Conservation (phyloP, 2,888 invertebrate genomes). For the Ptychoptera albimana region DNA sequence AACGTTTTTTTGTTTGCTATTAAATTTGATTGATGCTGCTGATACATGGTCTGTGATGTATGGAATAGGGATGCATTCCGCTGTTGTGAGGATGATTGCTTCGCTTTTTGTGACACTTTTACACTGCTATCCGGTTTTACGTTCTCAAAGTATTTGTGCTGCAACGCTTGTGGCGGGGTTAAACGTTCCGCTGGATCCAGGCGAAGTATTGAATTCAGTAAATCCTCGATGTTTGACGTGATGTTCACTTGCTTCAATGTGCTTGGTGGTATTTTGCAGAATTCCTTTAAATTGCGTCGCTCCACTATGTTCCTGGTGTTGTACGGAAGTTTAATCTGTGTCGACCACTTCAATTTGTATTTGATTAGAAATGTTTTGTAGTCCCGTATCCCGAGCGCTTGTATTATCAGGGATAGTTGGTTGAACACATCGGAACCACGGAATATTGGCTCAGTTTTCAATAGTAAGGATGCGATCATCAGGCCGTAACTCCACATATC, state of each 20-base stretch:
- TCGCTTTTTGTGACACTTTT: neutral
- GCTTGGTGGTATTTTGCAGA: too few relatives aligned
- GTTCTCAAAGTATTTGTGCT: slow-evolving; percentile 74
- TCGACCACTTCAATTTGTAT: too few relatives aligned
- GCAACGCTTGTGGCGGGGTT: slow-evolving; percentile 94
- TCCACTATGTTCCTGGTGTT: too few relatives aligned
- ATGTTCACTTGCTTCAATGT: too few relatives aligned
- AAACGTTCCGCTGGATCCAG: slow-evolving; percentile 90
- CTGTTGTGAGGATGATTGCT: too few relatives aligned
- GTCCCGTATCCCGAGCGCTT: slow-evolving; percentile 64
- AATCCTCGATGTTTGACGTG: slow-evolving; percentile 20
- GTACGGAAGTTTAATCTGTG: too few relatives aligned
- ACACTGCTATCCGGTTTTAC: slow-evolving; percentile 15
- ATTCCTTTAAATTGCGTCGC: too few relatives aligned
- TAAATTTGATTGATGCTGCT: too few relatives aligned
- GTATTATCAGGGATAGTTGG: slow-evolving; percentile 89
- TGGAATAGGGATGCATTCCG: too few relatives aligned
- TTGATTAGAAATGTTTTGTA: too few relatives aligned
- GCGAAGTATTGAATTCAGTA: slow-evolving; percentile 87
- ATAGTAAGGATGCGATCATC: slow-evolving; percentile 98
- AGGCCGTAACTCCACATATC: slow-evolving; percentile 98
- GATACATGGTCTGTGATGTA: too few relatives aligned
- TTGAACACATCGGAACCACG: slow-evolving; percentile 98
- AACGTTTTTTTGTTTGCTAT: too few relatives aligned
- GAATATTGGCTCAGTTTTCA: slow-evolving; percentile 96